These are phyloP conservation scores for Incurvaria masculella DNA, from an alignment of 2,888 invertebrate genomes.

Conservation along the genomic window DNA sequence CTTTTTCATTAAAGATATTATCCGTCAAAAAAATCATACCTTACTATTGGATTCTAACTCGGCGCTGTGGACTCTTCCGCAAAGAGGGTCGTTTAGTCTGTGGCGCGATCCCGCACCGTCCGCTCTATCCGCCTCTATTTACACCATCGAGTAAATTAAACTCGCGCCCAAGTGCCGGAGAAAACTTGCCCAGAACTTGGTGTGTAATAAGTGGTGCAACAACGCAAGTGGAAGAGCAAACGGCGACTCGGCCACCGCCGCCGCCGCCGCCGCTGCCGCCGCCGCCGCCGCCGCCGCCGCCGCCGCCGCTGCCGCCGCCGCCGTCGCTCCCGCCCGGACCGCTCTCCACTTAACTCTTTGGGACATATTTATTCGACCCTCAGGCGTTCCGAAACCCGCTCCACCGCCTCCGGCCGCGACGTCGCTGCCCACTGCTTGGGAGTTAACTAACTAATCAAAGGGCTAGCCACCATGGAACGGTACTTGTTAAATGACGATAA, in stretches of 20 bases:
- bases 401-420: slow-evolving; percentile 21
- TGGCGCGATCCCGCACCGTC: slow-evolving; percentile 10
- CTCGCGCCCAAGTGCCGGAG: slow-evolving; percentile 53
- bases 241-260: slow-evolving; percentile 52
- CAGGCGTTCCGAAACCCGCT: slow-evolving; percentile 41
- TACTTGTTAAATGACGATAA: too few relatives aligned
- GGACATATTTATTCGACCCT: slow-evolving; percentile 59
- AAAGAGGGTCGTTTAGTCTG: background rate
- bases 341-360: slow-evolving; percentile 55
- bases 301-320: background rate
- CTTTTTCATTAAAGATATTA: too few relatives aligned
- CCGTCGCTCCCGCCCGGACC: too few relatives aligned
- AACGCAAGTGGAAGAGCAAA: slow-evolving; percentile 57
- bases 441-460: slow-evolving; percentile 54
- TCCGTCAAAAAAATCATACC: too few relatives aligned
- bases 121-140: slow-evolving; percentile 49
- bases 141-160: slow-evolving; percentile 60
- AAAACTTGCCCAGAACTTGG: slow-evolving; percentile 56
- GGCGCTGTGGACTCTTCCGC: background rate
- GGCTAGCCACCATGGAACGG: too few relatives aligned
- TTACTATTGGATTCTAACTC: too few relatives aligned
- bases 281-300: background rate
- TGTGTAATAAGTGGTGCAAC: slow-evolving; percentile 60
- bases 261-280: slow-evolving; percentile 16
- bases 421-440: slow-evolving; percentile 33